Conservation (phyloP, 2,888 invertebrate genomes). For the Lepidochrysops patricia region DNA sequence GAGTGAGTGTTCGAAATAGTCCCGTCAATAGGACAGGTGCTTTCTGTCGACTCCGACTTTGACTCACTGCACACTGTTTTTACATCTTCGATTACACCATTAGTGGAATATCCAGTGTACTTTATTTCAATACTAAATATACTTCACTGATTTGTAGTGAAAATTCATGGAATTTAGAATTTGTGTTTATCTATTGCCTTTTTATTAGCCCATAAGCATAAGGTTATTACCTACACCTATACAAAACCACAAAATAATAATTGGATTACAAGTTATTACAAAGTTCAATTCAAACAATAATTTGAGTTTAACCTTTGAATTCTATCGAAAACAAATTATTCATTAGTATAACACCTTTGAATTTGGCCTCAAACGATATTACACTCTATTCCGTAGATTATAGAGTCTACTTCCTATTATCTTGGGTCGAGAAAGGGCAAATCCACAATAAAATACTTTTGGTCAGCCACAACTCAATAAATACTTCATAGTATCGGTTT, state of each 20-base stretch:
- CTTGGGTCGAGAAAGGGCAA: constrained; percentile 44
- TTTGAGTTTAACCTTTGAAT: constrained; percentile 32
- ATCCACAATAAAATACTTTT: constrained; percentile 68
- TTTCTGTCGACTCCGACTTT: constrained; percentile 56
- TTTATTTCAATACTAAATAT: constrained; percentile 53
- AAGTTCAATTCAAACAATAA: background rate
- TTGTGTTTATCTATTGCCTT: background rate
- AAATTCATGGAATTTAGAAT: background rate
- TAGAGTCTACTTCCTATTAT: constrained; percentile 29
- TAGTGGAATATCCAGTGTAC: constrained; percentile 37
- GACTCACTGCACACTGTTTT: constrained; percentile 67
- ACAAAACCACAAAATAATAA: background rate
- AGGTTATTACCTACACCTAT: too few relatives aligned
- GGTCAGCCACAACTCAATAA: constrained; percentile 72
- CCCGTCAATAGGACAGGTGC: constrained; percentile 46
- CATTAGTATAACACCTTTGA: constrained; percentile 54
- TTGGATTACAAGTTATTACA: background rate
- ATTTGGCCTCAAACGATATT: constrained; percentile 23
- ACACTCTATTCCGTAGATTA: constrained; percentile 21
- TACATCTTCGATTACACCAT: constrained; percentile 65
- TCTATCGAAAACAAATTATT: constrained; percentile 51
- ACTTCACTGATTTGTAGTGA: background rate
- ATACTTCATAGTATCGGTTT: constrained; percentile 72
- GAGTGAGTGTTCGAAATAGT: constrained; percentile 31
- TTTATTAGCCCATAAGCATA: too few relatives aligned